These are phyloP conservation scores for Bufotes viridis DNA, from an alignment of 2,797 vertebrate genomes.

Conservation along the genomic window DNA sequence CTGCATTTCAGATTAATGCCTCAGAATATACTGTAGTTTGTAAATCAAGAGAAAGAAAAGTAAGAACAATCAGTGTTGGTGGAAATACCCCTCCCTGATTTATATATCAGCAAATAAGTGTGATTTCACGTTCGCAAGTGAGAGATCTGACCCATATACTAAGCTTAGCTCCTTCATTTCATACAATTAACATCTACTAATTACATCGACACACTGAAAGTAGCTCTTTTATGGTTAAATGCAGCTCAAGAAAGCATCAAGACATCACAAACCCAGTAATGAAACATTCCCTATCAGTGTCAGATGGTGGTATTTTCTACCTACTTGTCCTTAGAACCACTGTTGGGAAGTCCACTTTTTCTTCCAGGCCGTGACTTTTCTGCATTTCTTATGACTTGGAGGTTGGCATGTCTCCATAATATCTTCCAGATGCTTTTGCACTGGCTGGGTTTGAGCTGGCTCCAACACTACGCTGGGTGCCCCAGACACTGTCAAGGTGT, in stretches of 20 bases:
- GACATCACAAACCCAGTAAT: neutral
- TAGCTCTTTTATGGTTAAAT: neutral
- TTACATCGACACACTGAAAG: neutral
- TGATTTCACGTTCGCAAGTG: constrained; percentile 63
- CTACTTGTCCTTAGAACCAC: no score
- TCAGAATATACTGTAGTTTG: neutral
- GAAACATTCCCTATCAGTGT: neutral
- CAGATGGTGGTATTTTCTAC: no score
- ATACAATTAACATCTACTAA: constrained; percentile 2
- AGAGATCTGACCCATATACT: constrained; percentile 63
- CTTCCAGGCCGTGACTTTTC: no score
- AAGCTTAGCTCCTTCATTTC: constrained; percentile 25
- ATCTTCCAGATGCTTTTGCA: no score
- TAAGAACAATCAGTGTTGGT: neutral
- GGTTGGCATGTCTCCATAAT: no score
- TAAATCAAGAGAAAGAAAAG: neutral
- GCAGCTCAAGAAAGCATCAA: neutral
- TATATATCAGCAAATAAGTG: constrained; percentile 61
- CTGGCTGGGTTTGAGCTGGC: no score
- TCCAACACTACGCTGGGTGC: no score
- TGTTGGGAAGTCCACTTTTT: no score
- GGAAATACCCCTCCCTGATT: neutral
- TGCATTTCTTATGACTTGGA: no score
- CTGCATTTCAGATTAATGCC: no score
- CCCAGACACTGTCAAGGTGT: no score